Evolutionary conservation across 2,113 vertebrate species (phyloP).

Genomic region (Pionites leucogaster): DNA sequence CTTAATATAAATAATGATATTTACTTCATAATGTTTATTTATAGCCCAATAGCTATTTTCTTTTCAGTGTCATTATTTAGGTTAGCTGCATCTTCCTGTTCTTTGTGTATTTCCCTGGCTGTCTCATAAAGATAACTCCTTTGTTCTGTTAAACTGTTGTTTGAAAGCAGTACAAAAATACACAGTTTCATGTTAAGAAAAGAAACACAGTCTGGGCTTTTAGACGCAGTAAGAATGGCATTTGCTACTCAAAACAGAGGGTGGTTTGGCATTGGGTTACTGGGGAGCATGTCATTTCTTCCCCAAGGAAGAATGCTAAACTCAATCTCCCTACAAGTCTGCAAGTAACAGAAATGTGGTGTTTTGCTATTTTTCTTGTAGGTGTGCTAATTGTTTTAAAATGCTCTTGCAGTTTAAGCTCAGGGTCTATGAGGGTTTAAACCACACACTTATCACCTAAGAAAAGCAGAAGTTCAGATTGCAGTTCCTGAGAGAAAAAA

Average conservation of each 20-base stretch:
- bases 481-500: neutral
- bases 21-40: conserved; percentile 46
- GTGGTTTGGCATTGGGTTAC: conserved; percentile 24
- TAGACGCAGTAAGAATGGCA: neutral
- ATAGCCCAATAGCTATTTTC: neutral
- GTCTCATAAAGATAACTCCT: conserved; percentile 54
- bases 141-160: conserved; percentile 57
- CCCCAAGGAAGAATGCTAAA: neutral
- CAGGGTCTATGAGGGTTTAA: neutral
- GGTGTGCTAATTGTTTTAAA: conserved; percentile 31
- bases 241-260: conserved; percentile 34
- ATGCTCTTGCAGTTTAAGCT: neutral
- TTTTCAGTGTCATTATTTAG: conserved; percentile 49
- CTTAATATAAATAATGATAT: neutral
- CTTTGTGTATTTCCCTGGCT: conserved; percentile 46
- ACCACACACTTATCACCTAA: neutral
- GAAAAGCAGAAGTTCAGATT: neutral
- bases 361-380: neutral
- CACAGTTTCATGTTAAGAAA: conserved; percentile 44
- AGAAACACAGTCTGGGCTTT: conserved; percentile 3
- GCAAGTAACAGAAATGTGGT: neutral
- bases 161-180: conserved; percentile 48
- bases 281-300: conserved; percentile 33
- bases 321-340: neutral
- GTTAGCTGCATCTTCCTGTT: conserved; percentile 49